Percentiles rank a stretch among this genome's conserved stretches.
phyloP scores from a whole-genome alignment of 2,888 invertebrate genomes.

The Celastrina argiolus region DNA sequence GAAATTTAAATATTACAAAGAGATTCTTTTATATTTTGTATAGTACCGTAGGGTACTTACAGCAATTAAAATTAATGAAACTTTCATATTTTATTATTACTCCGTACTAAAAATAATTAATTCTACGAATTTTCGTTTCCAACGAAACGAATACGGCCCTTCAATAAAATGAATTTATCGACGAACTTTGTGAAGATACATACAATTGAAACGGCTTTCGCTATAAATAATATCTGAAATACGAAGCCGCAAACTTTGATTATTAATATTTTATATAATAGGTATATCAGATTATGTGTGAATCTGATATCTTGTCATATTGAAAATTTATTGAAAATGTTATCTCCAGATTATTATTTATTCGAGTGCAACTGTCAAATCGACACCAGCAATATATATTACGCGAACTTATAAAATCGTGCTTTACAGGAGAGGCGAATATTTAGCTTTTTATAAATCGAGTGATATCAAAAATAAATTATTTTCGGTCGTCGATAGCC shows the following conservation, averaged over 20 bases:
- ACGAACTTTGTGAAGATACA: not conserved
- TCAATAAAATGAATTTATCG: not conserved
- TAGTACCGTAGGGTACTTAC: not conserved
- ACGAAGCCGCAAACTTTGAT: conserved; percentile 5
- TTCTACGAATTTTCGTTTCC: not conserved
- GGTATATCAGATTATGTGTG: not conserved
- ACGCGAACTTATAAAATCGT: too few relatives aligned
- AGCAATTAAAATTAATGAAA: not conserved
- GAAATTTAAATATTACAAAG: not conserved
- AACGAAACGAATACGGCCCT: not conserved
- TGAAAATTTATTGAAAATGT: not conserved
- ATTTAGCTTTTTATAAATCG: too few relatives aligned
- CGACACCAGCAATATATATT: too few relatives aligned
- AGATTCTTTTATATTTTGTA: not conserved
- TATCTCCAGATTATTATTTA: not conserved
- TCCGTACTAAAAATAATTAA: not conserved
- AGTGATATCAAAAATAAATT: too few relatives aligned
- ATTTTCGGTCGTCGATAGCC: too few relatives aligned
- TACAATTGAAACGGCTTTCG: not conserved
- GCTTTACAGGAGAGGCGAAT: too few relatives aligned
- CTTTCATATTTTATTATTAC: not conserved
- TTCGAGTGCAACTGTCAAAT: too few relatives aligned
- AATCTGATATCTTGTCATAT: not conserved
- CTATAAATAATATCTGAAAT: conserved; percentile 3
- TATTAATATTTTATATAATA: not conserved